phyloP scores from a whole-genome alignment of 2,113 vertebrate species.

The Chlamydotis undulata region DNA sequence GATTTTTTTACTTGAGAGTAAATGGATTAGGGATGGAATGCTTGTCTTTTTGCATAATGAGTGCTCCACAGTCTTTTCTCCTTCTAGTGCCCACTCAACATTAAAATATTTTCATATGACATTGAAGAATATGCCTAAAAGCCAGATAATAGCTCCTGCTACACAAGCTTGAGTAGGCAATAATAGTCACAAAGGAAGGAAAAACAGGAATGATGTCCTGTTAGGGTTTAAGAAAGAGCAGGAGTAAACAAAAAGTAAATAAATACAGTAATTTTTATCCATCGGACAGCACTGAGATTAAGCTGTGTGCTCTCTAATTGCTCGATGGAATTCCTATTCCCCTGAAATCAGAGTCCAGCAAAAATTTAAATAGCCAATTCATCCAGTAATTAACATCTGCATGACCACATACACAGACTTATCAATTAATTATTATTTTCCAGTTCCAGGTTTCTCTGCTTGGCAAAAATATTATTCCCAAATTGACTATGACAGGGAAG shows the following conservation, averaged over 20 bases:
- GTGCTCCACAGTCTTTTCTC: not conserved
- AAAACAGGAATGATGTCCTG: not conserved
- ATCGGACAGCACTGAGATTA: not conserved
- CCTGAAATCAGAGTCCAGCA: not conserved
- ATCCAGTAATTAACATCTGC: not conserved
- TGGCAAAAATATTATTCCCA: not conserved
- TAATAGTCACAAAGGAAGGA: not conserved
- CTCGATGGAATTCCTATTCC: not conserved
- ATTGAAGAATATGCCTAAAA: not conserved
- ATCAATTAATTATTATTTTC: not conserved
- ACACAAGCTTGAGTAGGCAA: not conserved
- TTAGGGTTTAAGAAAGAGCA: not conserved
- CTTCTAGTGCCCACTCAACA: not conserved
- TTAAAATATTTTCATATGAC: conserved; percentile 4
- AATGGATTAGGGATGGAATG: not conserved
- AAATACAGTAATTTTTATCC: not conserved
- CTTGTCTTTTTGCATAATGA: not conserved
- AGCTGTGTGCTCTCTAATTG: not conserved
- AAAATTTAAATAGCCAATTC: not conserved
- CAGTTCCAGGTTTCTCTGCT: not conserved
- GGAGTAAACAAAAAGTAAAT: not conserved
- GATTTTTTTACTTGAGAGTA: not conserved
- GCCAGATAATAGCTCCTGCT: not conserved
- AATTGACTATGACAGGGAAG: not conserved
- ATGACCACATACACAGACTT: not conserved